Percentiles rank a stretch among this genome's conserved stretches.
These are phyloP conservation scores for Sclerurus mexicanus DNA, from an alignment of 2,113 vertebrate species.

Conservation along the genomic window DNA sequence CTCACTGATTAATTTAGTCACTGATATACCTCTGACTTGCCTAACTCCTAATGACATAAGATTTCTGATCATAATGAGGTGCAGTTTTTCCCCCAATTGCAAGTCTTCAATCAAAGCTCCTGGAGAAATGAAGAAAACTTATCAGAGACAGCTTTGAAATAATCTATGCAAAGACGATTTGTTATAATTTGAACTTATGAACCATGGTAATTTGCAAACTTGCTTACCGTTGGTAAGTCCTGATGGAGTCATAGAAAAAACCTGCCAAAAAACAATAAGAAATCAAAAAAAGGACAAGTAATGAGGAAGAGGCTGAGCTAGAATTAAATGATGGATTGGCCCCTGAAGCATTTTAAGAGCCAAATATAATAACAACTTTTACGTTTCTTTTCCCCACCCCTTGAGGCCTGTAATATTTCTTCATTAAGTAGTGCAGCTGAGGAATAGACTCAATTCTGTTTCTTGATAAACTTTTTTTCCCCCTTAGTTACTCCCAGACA, in stretches of 20 bases:
- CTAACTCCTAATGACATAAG: not conserved
- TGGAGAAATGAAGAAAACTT: not conserved
- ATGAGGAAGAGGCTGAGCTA: not conserved
- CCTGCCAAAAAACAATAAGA: not conserved
- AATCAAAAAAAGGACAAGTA: not conserved
- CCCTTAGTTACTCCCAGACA: not conserved
- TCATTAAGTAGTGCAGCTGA: not conserved
- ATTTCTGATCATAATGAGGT: not conserved
- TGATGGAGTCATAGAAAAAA: not conserved
- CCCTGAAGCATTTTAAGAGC: not conserved
- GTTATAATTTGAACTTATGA: not conserved
- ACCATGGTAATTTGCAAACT: not conserved
- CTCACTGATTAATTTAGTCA: not conserved
- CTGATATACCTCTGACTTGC: not conserved
- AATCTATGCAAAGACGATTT: not conserved
- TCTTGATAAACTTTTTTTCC: not conserved
- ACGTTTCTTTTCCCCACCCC: not conserved
- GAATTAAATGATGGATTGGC: not conserved
- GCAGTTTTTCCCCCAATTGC: not conserved
- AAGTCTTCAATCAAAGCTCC: not conserved
- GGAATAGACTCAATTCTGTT: not conserved
- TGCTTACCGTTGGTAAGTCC: not conserved
- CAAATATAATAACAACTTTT: not conserved
- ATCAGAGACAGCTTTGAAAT: not conserved
- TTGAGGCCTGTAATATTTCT: not conserved